Base-by-base conservation (phyloP, 2,797 vertebrate genomes). In the Stomatorhinus walkeri region DNA sequence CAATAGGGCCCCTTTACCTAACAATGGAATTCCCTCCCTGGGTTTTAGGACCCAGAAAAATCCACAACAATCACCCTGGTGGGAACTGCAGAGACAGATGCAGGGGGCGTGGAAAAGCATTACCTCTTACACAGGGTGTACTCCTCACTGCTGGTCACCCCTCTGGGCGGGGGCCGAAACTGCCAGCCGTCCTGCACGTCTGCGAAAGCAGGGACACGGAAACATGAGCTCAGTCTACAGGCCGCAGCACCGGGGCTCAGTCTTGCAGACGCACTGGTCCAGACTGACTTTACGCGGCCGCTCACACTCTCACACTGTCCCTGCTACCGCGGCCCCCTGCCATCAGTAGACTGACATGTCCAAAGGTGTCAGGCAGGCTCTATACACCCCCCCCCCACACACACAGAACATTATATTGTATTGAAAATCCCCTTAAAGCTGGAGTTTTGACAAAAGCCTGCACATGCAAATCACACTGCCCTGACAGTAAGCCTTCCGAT, bases 121-220 rank as follows among this genome's bases (percentile, higher is more conserved):
- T 96, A 99, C 97, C 98, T 98, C 97, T 99, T 99, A 95, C 98
- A 99, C 88, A 99, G 95, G 0, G 98, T 99, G 93, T 99, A 99
- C 89, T 99, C 98, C 93, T 99, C 98, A 83, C 98, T 99, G 96
- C 98, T 99, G 86, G 98, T 99, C 93, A 99, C 97, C 89, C 98
- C 98, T 93, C 98, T 93, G 88, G 98, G 98, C 88, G 98, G 98
- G 91, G 98, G 97, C 32, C 98, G 96, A 94, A 98, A 99, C 94
- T 96, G 97, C 98, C 98, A 99, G 89, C 97, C 97, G 93, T 99
- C 97, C 92, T 96, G 96, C 90, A 97, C 92, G 79, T 96, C 95
- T 96, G 90, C 49, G 88, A 89, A 24, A 91, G 64, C 92, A 49
- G 56, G 52, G 54, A 51, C 8, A 76, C n/a, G 40, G 28, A 86